A percentile compares a stretch with the other conserved stretches of the same genome.
phyloP scores from a whole-genome alignment of 2,888 invertebrate species.

The Theodoxus fluviatilis region DNA sequence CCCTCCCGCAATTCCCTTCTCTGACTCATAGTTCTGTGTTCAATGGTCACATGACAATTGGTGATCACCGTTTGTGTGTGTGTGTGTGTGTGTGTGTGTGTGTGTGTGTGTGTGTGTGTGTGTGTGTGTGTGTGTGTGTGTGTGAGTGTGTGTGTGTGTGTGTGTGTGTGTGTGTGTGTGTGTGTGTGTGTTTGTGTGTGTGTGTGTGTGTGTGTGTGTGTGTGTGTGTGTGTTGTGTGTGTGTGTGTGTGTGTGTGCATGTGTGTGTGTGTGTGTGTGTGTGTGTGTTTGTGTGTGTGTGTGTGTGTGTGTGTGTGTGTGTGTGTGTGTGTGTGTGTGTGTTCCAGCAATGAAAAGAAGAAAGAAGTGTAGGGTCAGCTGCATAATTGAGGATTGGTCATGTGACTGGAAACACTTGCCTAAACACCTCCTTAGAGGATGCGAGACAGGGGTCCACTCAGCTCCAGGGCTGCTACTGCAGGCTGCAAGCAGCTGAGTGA shows the following conservation, averaged over 20 bases:
- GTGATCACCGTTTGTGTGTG: neutral
- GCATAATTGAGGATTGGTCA: neutral
- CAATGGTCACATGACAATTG: neutral
- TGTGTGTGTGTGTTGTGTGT: neutral
- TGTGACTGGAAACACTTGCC: too few relatives aligned
- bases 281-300: neutral
- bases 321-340: constrained; percentile 5
- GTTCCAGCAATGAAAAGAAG: neutral
- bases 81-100: neutral
- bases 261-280: neutral
- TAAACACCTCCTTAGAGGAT: too few relatives aligned
- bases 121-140: neutral
- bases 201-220: too few relatives aligned
- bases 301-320: constrained; percentile 12
- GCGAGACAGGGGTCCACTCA: too few relatives aligned
- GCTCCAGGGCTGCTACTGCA: too few relatives aligned
- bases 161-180: constrained; percentile 9
- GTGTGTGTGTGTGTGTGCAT: neutral
- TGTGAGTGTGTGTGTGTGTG: neutral
- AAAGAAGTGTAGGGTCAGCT: neutral
- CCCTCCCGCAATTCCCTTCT: too few relatives aligned
- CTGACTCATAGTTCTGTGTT: too few relatives aligned
- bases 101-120: neutral
- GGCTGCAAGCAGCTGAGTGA: too few relatives aligned
- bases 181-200: constrained; percentile 7